These are phyloP conservation scores for Cheilosia soror DNA, from an alignment of 2,888 invertebrate species.

Conservation along the genomic window DNA sequence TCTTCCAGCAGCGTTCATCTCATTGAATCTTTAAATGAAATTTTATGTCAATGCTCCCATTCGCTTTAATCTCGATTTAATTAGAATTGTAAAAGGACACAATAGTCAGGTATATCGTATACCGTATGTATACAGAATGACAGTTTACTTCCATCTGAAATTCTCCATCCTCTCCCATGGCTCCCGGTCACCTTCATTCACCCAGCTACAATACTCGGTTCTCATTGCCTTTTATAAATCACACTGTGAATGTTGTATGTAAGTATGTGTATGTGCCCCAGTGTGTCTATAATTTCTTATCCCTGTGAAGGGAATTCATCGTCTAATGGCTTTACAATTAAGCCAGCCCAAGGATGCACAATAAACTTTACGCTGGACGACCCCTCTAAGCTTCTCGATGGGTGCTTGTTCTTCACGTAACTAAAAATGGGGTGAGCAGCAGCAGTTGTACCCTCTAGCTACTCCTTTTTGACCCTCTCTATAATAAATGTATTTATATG, in stretches of 20 bases:
- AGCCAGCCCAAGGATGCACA: constrained; percentile 69
- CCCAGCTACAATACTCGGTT: constrained; percentile 28
- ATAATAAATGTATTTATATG: constrained; percentile 15
- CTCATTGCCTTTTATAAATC: constrained; percentile 66
- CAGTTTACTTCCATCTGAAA: constrained; percentile 42
- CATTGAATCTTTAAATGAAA: constrained; percentile 58
- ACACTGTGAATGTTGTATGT: constrained; percentile 37
- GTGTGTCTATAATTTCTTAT: constrained; percentile 70
- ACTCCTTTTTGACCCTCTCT: background rate
- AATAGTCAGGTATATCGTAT: constrained; percentile 51
- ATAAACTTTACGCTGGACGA: constrained; percentile 71
- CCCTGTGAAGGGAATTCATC: constrained; percentile 40
- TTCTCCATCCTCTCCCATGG: constrained; percentile 8
- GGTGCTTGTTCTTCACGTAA: constrained; percentile 30
- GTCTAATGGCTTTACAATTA: constrained; percentile 71
- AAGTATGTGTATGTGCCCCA: constrained; percentile 1
- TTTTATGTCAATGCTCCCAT: constrained; percentile 71
- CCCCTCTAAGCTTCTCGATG: constrained; percentile 39
- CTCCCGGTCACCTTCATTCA: background rate
- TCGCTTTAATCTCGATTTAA: constrained; percentile 72
- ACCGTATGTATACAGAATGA: constrained; percentile 19
- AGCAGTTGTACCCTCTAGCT: constrained; percentile 12
- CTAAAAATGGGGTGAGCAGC: background rate
- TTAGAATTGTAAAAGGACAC: constrained; percentile 69
- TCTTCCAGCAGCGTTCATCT: constrained; percentile 19